Evolutionary conservation across 2,797 vertebrate genomes (phyloP), one percentile per base, ranked within the genome.

Genomic region (Brachyrhaphis roseni): DNA sequence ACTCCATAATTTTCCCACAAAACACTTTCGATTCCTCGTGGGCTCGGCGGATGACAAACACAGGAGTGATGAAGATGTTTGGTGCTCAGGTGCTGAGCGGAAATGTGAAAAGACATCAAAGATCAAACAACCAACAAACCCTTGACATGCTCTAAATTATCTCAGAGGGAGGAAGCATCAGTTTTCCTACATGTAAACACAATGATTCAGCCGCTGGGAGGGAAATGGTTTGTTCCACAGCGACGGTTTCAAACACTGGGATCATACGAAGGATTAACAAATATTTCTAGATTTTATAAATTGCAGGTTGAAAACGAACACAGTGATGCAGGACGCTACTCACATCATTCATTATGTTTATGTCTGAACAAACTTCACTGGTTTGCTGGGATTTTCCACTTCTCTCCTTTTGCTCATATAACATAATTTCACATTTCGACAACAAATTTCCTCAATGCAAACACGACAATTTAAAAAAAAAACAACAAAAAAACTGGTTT

Each of bases 31-130:
- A 34, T 41, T 59, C 41, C 49, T 64, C n/a, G 28, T 18, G 12
- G 74, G 55, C 36, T 39, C 15, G 11, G 77, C 77, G 53, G 76
- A 75, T 47, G 74, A 79, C 73, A 68, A 73, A 72, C 51, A 47
- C 57, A n/a, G 1, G 43, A 70, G 46, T 34, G 57, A 39, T 76
- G 31, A 53, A 64, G 72, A 16, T 55, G 64, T 26, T 15, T 34
- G 16, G 62, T 31, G 45, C 36, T 13, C 39, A 55, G 55, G 15
- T 45, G 53, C 53, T 45, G 55, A 75, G 74, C 26, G n/a, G 15
- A 55, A 53, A 55, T n/a, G 72, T 53, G 53, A 39, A 75, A 28
- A 45, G 41, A 62, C 53, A 43, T 16, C 41, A 45, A 75, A 66
- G 12, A 36, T 39, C 62, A 68, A 68, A 68, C 31, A 39, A 41